Percentiles rank a stretch among this genome's conserved stretches.
These are phyloP conservation scores for Planiliza haematocheilus DNA, from an alignment of 2,113 vertebrate genomes.

Conservation along the genomic window DNA sequence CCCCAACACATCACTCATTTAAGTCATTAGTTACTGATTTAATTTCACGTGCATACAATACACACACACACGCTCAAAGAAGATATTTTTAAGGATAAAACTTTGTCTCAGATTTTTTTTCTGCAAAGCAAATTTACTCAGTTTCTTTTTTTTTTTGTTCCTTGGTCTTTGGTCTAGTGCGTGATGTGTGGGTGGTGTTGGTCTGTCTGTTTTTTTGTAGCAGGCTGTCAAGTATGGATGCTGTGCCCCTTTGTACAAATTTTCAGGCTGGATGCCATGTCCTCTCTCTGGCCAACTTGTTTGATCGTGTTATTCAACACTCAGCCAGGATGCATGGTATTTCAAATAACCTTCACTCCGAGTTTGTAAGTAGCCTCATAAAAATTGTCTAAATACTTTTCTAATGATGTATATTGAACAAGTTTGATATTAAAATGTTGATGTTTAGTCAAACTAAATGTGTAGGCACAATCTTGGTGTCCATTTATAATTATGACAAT, in stretches of 20 bases:
- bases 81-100: not conserved
- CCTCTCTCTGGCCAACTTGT: constrained; percentile 80
- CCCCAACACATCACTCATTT: not conserved
- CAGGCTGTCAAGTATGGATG: constrained; percentile 12
- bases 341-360: constrained; percentile 81
- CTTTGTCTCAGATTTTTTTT: not conserved
- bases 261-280: constrained; percentile 67
- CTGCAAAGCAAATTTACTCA: not conserved
- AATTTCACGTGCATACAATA: no score
- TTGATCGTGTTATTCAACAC: constrained; percentile 86
- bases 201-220: constrained; percentile 52
- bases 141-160: not conserved
- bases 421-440: no score
- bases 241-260: constrained; percentile 71
- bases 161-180: constrained; percentile 15
- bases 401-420: not conserved
- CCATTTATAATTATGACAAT: no score
- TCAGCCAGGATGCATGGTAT: constrained; percentile 84
- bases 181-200: constrained; percentile 32
- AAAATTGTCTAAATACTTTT: not conserved
- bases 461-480: not conserved
- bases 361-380: constrained; percentile 77
- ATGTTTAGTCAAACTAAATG: not conserved
- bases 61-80: not conserved
- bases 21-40: not conserved